Conservation (phyloP, 2,888 invertebrate genomes). For the Nemoura dubitans region DNA sequence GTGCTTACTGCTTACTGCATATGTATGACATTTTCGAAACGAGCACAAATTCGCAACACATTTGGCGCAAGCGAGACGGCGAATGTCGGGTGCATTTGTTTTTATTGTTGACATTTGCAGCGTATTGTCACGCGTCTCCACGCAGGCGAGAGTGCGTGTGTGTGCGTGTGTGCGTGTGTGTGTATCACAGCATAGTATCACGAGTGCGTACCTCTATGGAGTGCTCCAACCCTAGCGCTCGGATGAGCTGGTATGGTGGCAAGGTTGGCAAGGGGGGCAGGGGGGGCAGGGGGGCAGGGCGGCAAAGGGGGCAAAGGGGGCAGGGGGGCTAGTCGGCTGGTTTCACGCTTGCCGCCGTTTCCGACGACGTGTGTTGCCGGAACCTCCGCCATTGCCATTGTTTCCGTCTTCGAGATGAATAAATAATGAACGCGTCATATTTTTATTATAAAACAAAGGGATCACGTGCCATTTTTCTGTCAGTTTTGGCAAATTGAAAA, state of each 20-base stretch:
- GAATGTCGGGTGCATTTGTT: not conserved
- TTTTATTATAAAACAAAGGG: not conserved
- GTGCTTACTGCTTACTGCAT: not conserved
- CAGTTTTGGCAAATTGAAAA: constrained; percentile 12
- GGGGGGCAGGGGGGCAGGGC: no score
- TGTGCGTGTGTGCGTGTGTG: not conserved
- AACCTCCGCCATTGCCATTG: not conserved
- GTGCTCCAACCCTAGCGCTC: not conserved
- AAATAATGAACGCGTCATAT: not conserved
- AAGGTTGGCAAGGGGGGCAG: no score
- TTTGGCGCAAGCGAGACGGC: not conserved
- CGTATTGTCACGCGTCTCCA: not conserved
- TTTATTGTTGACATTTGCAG: not conserved
- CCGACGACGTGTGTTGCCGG: not conserved
- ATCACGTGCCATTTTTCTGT: not conserved
- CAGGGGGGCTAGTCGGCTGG: no score
- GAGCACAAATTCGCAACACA: not conserved
- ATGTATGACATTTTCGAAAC: constrained; percentile 7
- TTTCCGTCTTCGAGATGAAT: constrained; percentile 4
- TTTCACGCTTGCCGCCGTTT: no score
- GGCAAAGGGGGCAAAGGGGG: no score
- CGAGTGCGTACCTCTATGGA: no score
- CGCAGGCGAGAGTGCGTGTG: not conserved
- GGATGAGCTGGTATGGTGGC: not conserved
- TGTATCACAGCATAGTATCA: not conserved